Evolutionary conservation across 2,113 vertebrate species (phyloP), one percentile per base, ranked within the genome.

Genomic region (Thomomys bottae): DNA sequence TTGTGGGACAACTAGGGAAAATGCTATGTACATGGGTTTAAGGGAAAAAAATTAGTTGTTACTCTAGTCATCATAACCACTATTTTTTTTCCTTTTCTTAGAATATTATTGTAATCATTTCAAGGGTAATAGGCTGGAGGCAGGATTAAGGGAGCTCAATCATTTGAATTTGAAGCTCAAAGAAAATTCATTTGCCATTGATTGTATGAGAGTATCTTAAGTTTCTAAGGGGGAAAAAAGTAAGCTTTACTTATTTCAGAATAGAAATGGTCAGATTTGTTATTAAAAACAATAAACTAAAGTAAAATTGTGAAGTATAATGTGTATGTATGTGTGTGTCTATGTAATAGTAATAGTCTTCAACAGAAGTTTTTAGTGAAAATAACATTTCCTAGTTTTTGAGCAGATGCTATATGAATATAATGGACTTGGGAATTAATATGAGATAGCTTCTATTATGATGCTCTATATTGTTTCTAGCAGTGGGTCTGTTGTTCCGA

Each of bases 1-100:
- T 96, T 96, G 96, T 32, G 91, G 82, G 87, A 87, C 78, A 89
- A 26, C 94, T 82, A 85, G 89, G 83, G 26, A 81, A 94, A 91
- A 86, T 26, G 28, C 84, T 89, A 28, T 93, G 89, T 88, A 90
- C 80, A 94, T 95, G 87, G 45, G 54, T 79, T 93, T 72, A 93
- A 90, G 67, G 70, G 71, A 91, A 61, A 76, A 78, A 94, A 79
- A 94, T 61, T 21, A 90, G 81, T 91, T 80, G 59, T 79, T 67
- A 34, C 45, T 70, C 42, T 85, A 76, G 72, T 54, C 81, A 34
- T 81, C 36, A 57, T 80, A 87, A 87, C 72, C 61, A 71, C 68
- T 20, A 54, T 34, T 89, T 94, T 90, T 90, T 82, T 38, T 54
- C 59, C 61, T 88, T 95, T 76, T 61, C 85, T 90, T 90, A 76